Evolutionary conservation across 2,113 vertebrate genomes (phyloP).

Genomic region (Notarius quadriscutis): DNA sequence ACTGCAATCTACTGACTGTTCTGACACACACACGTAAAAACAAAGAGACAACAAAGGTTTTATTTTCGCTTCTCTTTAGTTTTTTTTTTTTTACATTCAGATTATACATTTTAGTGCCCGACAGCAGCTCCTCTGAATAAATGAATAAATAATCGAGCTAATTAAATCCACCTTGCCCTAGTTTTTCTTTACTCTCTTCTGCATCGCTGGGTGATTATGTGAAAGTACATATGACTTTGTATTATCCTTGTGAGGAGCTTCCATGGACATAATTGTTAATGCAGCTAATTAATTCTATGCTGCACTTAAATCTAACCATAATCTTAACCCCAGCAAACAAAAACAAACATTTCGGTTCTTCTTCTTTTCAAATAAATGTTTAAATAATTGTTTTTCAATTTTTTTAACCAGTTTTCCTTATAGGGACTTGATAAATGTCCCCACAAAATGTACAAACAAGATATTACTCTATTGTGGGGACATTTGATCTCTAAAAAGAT

Average conservation of each 20-base stretch:
- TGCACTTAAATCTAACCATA: background rate
- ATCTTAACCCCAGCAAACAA: background rate
- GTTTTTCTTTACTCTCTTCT: slow-evolving; percentile 52
- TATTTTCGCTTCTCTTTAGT: slow-evolving; percentile 41
- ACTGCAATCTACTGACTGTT: background rate
- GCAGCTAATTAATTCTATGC: background rate
- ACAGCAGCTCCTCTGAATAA: slow-evolving; percentile 67
- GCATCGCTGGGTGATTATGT: slow-evolving; percentile 31
- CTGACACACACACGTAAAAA: background rate
- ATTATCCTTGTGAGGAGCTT: slow-evolving; percentile 23
- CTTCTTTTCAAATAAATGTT: background rate
- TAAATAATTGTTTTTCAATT: no score
- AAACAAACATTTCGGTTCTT: background rate
- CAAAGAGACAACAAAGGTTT: slow-evolving; percentile 1
- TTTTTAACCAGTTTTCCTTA: background rate
- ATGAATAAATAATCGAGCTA: slow-evolving; percentile 75
- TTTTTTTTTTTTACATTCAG: slow-evolving; percentile 55
- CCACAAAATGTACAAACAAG: background rate
- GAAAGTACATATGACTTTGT: slow-evolving; percentile 42
- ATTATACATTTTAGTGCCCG: slow-evolving; percentile 70
- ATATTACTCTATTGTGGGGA: background rate
- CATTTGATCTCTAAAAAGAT: background rate
- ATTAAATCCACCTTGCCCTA: slow-evolving; percentile 75
- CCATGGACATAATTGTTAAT: background rate
- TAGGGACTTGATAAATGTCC: background rate